Evolutionary conservation across 2,888 invertebrate genomes (phyloP).

Genomic region (Pristionchus arcanus): DNA sequence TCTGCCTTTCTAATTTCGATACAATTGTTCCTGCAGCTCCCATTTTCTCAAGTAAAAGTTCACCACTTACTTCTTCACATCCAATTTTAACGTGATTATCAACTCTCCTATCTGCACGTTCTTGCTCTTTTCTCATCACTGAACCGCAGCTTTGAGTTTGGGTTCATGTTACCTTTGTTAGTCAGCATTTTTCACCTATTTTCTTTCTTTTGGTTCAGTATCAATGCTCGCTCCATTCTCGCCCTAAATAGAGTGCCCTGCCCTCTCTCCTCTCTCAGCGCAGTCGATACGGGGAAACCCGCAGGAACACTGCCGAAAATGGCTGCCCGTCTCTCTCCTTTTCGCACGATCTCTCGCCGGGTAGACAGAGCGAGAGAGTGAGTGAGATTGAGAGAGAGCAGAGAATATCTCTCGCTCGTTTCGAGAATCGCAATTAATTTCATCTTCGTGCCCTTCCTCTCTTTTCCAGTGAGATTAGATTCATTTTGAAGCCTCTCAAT

Average conservation of each 20-base stretch:
- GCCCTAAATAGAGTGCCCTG: background rate
- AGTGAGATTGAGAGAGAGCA: background rate
- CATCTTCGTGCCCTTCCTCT: background rate
- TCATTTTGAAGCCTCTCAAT: background rate
- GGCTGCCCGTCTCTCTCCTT: background rate
- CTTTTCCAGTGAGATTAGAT: background rate
- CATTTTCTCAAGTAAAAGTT: too few relatives aligned
- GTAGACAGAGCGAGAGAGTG: background rate
- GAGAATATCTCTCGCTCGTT: background rate
- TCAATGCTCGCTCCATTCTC: background rate
- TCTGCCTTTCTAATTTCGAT: too few relatives aligned
- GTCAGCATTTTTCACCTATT: too few relatives aligned
- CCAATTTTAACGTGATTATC: too few relatives aligned
- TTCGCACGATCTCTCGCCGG: background rate
- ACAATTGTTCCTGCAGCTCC: too few relatives aligned
- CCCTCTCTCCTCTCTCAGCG: background rate
- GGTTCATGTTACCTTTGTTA: too few relatives aligned
- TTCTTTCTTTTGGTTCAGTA: too few relatives aligned
- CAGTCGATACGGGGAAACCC: background rate
- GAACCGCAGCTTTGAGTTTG: too few relatives aligned
- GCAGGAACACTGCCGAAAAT: background rate
- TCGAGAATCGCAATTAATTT: background rate
- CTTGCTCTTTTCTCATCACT: too few relatives aligned
- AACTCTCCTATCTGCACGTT: too few relatives aligned
- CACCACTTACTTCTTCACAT: too few relatives aligned